These are phyloP conservation scores for Zelleria hepariella DNA, from an alignment of 2,888 invertebrate species.

Conservation along the genomic window DNA sequence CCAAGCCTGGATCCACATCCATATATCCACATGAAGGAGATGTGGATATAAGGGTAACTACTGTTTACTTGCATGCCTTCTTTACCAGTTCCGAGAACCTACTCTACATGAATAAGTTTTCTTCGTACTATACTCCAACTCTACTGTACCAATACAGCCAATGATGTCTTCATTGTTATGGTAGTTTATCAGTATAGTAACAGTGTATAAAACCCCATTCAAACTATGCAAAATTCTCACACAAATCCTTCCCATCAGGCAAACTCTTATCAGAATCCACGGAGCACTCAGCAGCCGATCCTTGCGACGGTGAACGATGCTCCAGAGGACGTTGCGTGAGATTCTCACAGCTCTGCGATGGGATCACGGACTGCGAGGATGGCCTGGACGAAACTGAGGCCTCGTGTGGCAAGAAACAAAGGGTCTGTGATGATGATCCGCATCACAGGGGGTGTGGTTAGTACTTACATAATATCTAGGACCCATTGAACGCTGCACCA, in stretches of 20 bases:
- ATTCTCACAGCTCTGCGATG: slow-evolving; percentile 75
- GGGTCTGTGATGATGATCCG: slow-evolving; percentile 35
- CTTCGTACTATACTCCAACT: too few relatives aligned
- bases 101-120: too few relatives aligned
- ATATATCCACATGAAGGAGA: too few relatives aligned
- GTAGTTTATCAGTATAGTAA: too few relatives aligned
- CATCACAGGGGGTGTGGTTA: slow-evolving; percentile 51
- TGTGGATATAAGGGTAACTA: too few relatives aligned
- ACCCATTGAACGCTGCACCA: slow-evolving; percentile 75
- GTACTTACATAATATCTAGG: background rate
- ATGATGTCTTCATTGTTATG: too few relatives aligned
- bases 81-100: too few relatives aligned
- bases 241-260: slow-evolving; percentile 17
- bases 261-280: slow-evolving; percentile 15
- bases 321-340: slow-evolving; percentile 77
- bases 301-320: slow-evolving; percentile 77
- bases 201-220: too few relatives aligned
- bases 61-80: too few relatives aligned
- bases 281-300: slow-evolving; percentile 18
- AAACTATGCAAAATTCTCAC: too few relatives aligned
- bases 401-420: slow-evolving; percentile 51
- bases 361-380: slow-evolving; percentile 77
- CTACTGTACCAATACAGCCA: too few relatives aligned
- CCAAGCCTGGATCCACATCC: too few relatives aligned
- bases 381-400: slow-evolving; percentile 75